Evolutionary conservation across 1,140 invertebrate species (phyloP).

Genomic region (Bombus breviceps): DNA sequence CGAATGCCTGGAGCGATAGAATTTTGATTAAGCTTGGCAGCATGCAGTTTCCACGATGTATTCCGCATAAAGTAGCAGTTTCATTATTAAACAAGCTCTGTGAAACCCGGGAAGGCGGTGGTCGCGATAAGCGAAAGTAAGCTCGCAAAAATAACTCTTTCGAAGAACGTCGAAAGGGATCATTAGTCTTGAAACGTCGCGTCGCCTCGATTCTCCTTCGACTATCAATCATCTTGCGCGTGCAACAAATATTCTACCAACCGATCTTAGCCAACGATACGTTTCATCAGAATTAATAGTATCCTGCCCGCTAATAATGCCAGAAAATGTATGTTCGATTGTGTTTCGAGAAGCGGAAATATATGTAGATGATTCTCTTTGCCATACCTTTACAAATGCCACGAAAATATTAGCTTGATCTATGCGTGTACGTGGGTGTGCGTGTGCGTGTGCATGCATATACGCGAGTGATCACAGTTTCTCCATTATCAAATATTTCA

Average conservation of each 20-base stretch:
- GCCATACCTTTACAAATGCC: background rate
- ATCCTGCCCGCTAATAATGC: background rate
- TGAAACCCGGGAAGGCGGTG: background rate
- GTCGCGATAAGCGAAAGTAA: conserved; percentile 48
- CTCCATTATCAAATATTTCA: background rate
- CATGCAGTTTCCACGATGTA: conserved; percentile 34
- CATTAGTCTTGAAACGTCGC: conserved; percentile 11
- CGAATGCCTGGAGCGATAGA: conserved; percentile 46
- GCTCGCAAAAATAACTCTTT: conserved; percentile 57
- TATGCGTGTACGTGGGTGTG: too few relatives aligned
- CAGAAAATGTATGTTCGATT: background rate
- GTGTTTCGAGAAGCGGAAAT: background rate
- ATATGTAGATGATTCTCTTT: background rate
- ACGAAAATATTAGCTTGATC: too few relatives aligned
- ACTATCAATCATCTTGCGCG: conserved; percentile 21
- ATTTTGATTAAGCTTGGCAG: conserved; percentile 52
- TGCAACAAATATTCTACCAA: conserved; percentile 17
- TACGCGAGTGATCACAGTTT: background rate
- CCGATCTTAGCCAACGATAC: background rate
- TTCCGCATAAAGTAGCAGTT: conserved; percentile 35
- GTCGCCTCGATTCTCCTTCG: background rate
- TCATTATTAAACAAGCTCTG: conserved; percentile 57
- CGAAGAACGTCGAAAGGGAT: conserved; percentile 11
- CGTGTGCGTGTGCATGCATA: too few relatives aligned
- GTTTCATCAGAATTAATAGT: background rate